phyloP scores from a whole-genome alignment of 2,888 invertebrate genomes.

The Eurois occulta region DNA sequence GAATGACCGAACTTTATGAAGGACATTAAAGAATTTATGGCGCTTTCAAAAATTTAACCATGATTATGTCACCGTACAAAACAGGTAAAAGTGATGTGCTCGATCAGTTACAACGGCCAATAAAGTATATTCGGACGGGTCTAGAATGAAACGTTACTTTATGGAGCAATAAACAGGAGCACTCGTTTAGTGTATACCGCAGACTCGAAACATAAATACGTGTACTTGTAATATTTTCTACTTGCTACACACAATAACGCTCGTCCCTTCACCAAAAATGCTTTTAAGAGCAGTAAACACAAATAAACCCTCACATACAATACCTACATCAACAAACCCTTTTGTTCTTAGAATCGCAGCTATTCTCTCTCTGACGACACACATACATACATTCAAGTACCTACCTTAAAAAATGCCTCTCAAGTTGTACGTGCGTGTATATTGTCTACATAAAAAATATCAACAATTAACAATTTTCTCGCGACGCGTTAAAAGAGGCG shows the following conservation, averaged over 20 bases:
- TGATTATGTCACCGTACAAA: constrained; percentile 56
- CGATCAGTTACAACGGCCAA: constrained; percentile 75
- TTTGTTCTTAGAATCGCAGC: constrained; percentile 32
- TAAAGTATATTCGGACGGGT: constrained; percentile 71
- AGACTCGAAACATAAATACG: constrained; percentile 60
- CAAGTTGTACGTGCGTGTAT: not conserved
- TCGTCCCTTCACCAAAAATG: constrained; percentile 45
- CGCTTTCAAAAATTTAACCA: constrained; percentile 50
- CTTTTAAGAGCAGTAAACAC: constrained; percentile 43
- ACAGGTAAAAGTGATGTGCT: constrained; percentile 69
- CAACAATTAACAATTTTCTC: constrained; percentile 62
- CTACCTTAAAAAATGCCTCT: constrained; percentile 13
- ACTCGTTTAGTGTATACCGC: constrained; percentile 59
- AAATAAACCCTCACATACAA: constrained; percentile 46
- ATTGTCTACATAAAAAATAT: constrained; percentile 55
- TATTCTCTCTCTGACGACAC: constrained; percentile 11
- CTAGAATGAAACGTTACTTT: constrained; percentile 73
- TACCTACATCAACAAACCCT: constrained; percentile 20
- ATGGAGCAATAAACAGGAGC: constrained; percentile 72
- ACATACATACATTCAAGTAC: constrained; percentile 12
- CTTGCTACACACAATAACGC: constrained; percentile 50
- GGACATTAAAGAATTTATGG: constrained; percentile 50
- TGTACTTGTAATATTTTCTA: constrained; percentile 60
- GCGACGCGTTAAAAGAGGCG: constrained; percentile 60
- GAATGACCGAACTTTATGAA: constrained; percentile 49